Base-by-base conservation (phyloP, 2,113 vertebrate species). In the Cairina moschata region DNA sequence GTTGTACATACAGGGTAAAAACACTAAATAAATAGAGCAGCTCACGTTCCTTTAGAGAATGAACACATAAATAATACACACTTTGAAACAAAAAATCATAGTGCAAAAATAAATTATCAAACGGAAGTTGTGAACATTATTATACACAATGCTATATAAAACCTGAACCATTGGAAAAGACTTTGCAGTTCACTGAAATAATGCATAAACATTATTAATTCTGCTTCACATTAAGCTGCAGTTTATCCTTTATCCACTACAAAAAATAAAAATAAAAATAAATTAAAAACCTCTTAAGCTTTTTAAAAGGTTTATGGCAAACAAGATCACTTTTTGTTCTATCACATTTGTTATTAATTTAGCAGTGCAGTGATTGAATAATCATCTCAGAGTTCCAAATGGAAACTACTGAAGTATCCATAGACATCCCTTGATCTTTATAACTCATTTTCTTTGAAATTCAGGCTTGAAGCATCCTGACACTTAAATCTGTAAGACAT, bases 91-190 rank as follows among this genome's bases (percentile, higher is more conserved):
- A 95, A 97, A 95, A 89, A 97, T 91, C 78, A 88, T 96, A 97
- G 96, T 97, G 97, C 97, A 98, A 98, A 98, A 98, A 98, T 98
- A 98, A 98, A 97, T 98, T 98, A 98, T 96, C 91, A 97, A 97
- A 97, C 83, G 66, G 92, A 95, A 97, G 86, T 97, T 83, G 84
- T 96, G 96, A 97, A 96, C 94, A 96, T 93, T 97, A 97, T 97
- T 96, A 96, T 97, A 97, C 92, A 98, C 91, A 97, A 95, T 85
- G 90, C 93, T 96, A 83, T 97, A 97, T 94, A 97, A 98, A 98
- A 96, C 95, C 95, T 95, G 95, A 98, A 97, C 97, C 96, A 96
- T 95, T 97, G 94, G 93, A 97, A 95, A 94, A 97, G 94, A 93
- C 74, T 89, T 83, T 75, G 95, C 96, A 97, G 96, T 96, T 97